Base-by-base conservation (phyloP, 2,888 invertebrate species). In the Cephus pygmeus region DNA sequence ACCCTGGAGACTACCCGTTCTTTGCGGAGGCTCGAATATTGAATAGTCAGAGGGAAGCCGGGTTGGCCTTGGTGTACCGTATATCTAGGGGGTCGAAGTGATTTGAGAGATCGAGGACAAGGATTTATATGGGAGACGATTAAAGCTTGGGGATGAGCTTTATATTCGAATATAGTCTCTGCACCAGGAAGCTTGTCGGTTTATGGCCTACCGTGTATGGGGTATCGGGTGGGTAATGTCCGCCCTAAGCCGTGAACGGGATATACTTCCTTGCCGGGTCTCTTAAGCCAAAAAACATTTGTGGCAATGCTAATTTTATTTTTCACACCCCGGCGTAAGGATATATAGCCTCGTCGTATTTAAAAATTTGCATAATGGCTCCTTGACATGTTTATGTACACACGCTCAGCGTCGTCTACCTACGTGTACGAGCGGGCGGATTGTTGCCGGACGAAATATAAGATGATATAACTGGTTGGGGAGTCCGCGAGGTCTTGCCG, bases 321-420 rank as follows among this genome's bases (percentile, higher is more conserved):
- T 90, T 89, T 87, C 88, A 87, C 89, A 89, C 88, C 87, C 87
- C 83, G 84, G 82, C 82, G 34, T 71, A 75, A 83, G 87, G 87
- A 89, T 90, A 88, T 89, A 88, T 88, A 86, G 88, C 85, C 87
- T 85, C 87, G 87, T 87, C 89, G 89, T 89, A 89, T 90, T 90
- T 88, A 90, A 90, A 90, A 90, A 90, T 90, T 89, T 90, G 89
- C 90, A 90, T 90, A 90, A 90, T 90, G 89, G 89, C 84, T 85
- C 82, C 84, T 85, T 87, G 90, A 89, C 90, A 90, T 90, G 90
- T 90, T 90, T 90, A 90, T 90, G 90, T 87, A 89, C 88, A 88
- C 87, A 87, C 84, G 56, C 23, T 56, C 56, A 23, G 23, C 15
- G 56, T 56, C 79, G 83, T 80, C 83, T 85, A 79, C 82, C 82